Base-by-base conservation (phyloP, 2,113 vertebrate genomes). In the Mus spicilegus region DNA sequence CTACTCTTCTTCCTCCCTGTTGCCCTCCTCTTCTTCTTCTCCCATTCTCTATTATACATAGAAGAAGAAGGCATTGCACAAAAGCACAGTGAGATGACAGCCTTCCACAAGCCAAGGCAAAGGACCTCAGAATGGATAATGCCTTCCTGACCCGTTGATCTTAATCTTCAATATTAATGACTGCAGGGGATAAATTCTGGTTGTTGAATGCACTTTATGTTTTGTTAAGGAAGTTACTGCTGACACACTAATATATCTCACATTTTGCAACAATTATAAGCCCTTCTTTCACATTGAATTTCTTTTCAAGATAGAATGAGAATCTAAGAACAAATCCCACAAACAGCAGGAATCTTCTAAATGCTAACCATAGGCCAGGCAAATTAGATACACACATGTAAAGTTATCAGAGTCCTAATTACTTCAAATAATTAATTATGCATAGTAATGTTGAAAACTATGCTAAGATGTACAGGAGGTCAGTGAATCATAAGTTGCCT, bases 371-470 rank as follows among this genome's bases (percentile, higher is more conserved):
- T 65, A 65, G 82, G 82, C 82, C 82, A 85, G 61, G 56, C 82
- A 85, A 65, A 85, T 85, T 63, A 85, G 39, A 85, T 65, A 85
- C 58, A 85, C 39, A 85, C 26, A 65, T 85, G 82, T 85, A 46
- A 65, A 46, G 82, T 65, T 85, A 85, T 85, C 82, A 85, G 58
- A 65, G 58, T 85, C 82, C 82, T 85, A 85, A 85, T 85, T 85
- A 85, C 82, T 85, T 85, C 58, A 65, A 85, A 85, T 85, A 85
- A 85, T 85, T 85, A 85, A 85, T 85, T 85, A 85, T 85, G 82
- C 58, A 85, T 65, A 85, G 58, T 19, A 65, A 85, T 65, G 82
- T 85, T 85, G 39, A 65, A 63, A 85, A 85, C 82, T 85, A 65
- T 65, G 82, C 82, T 85, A 65, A 65, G 81, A 85, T 30, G 81